phyloP scores from a whole-genome alignment of 2,113 vertebrate species.

The Rhegmatorhina hoffmannsi region DNA sequence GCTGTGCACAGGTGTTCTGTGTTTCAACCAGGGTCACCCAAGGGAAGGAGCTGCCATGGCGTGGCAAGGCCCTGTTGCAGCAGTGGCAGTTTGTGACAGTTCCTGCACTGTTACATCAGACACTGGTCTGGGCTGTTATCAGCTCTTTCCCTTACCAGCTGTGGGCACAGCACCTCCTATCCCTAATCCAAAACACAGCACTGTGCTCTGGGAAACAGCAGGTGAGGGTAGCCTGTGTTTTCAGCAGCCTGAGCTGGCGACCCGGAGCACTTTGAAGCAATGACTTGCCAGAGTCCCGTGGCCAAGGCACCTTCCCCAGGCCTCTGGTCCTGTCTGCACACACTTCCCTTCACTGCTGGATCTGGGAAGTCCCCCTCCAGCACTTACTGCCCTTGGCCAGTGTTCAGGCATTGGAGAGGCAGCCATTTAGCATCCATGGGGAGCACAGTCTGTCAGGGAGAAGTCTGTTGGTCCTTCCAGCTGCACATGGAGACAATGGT shows the following conservation, averaged over 20 bases:
- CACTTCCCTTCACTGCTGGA: neutral
- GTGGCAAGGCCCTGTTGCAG: rapidly evolving
- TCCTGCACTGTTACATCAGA: neutral
- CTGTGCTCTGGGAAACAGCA: neutral
- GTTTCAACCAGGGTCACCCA: neutral
- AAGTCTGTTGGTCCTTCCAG: neutral
- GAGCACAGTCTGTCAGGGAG: neutral
- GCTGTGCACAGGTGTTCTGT: neutral
- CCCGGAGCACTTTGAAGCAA: neutral
- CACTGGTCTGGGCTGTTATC: neutral
- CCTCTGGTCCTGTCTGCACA: neutral
- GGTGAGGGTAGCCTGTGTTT: rapidly evolving
- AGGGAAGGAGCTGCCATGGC: rapidly evolving
- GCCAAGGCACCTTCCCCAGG: neutral
- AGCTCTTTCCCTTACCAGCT: neutral
- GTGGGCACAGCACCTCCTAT: neutral
- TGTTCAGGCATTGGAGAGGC: neutral
- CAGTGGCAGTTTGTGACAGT: neutral
- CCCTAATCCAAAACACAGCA: rapidly evolving
- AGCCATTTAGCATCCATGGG: neutral
- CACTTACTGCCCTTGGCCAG: neutral
- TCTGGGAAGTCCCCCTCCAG: neutral
- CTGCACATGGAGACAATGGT: neutral
- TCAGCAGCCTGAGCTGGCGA: neutral
- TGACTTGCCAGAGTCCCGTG: neutral